These are phyloP conservation scores for Lochmaea crataegi DNA, from an alignment of 2,888 invertebrate genomes.

Conservation along the genomic window DNA sequence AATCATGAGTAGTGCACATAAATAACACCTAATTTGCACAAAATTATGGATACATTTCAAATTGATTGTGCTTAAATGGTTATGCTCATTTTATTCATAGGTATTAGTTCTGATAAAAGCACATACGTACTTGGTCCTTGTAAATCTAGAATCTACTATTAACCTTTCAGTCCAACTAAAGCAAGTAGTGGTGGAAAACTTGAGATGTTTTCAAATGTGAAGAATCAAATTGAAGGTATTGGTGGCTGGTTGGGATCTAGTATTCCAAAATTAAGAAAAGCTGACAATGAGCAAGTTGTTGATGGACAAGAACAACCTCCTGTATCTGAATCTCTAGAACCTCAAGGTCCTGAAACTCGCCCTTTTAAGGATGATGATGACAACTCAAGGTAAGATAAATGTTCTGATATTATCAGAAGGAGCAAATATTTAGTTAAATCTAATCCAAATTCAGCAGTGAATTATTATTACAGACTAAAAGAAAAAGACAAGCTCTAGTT, in stretches of 20 bases:
- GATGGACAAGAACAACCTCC: constrained; percentile 56
- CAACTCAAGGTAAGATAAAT: constrained; percentile 79
- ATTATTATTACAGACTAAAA: too few relatives aligned
- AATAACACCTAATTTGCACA: not conserved
- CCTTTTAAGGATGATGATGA: constrained; percentile 80
- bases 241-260: constrained; percentile 79
- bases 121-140: too few relatives aligned
- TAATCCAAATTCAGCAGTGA: not conserved
- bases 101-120: not conserved
- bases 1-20: too few relatives aligned
- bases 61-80: too few relatives aligned
- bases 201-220: constrained; percentile 88
- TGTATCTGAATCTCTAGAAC: constrained; percentile 63
- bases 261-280: constrained; percentile 80
- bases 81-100: not conserved
- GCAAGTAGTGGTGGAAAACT: constrained; percentile 69
- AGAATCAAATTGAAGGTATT: constrained; percentile 88
- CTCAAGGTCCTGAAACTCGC: constrained; percentile 64
- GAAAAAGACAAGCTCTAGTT: too few relatives aligned
- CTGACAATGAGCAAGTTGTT: constrained; percentile 66
- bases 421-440: constrained; percentile 20
- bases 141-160: constrained; percentile 9
- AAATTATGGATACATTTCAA: not conserved
- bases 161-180: constrained; percentile 74
- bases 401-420: not conserved